Evolutionary conservation across 2,797 vertebrate genomes (phyloP).

Genomic region (Selene dorsalis): DNA sequence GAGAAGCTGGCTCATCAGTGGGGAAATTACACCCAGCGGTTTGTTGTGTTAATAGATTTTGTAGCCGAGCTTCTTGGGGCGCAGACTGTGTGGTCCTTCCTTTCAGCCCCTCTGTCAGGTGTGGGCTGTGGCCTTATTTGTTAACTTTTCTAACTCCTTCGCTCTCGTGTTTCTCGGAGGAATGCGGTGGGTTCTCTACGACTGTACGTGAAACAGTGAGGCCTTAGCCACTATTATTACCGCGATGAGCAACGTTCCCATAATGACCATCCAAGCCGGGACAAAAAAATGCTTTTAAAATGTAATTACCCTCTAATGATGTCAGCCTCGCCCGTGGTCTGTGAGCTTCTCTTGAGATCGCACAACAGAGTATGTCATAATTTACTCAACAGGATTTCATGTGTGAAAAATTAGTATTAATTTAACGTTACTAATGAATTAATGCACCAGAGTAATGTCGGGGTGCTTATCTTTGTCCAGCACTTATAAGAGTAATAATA

Average conservation of each 20-base stretch:
- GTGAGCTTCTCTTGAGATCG: constrained; percentile 2
- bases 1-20: constrained; percentile 69
- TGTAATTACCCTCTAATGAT: constrained; percentile 40
- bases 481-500: neutral
- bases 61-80: constrained; percentile 65
- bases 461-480: neutral
- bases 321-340: neutral
- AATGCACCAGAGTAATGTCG: constrained; percentile 1
- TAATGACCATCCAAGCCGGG: neutral
- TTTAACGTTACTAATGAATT: neutral
- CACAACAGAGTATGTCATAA: neutral
- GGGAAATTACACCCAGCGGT: constrained; percentile 77
- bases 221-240: constrained; percentile 12
- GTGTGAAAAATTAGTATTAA: neutral
- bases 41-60: constrained; percentile 79
- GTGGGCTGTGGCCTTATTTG: constrained; percentile 70
- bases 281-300: constrained; percentile 18
- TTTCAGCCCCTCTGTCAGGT: constrained; percentile 70
- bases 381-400: constrained; percentile 6
- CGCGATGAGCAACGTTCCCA: constrained; percentile 45
- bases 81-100: constrained; percentile 79
- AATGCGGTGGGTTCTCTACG: constrained; percentile 35
- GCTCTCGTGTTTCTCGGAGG: constrained; percentile 57
- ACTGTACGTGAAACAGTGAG: constrained; percentile 34
- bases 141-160: constrained; percentile 69